A percentile compares a stretch with the other conserved stretches of the same genome.
Conservation (phyloP, 2,797 vertebrate species). For the Sparidentex hasta region DNA sequence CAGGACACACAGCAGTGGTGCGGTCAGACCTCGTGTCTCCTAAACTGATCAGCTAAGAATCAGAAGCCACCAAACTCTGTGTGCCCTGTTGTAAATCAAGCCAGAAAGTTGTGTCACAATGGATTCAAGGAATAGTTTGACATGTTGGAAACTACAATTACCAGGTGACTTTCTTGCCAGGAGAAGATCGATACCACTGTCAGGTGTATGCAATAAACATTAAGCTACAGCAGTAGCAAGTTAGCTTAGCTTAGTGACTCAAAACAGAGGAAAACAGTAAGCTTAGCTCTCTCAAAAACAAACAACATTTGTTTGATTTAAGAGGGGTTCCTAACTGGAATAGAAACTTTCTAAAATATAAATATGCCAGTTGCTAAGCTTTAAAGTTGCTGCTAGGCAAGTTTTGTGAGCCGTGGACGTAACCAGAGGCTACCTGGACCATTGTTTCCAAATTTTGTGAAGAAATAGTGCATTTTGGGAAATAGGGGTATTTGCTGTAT, state of each 20-base stretch:
- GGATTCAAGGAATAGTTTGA: slow-evolving; percentile 3
- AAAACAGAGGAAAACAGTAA: not conserved
- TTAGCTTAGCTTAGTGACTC: not conserved
- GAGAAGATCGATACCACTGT: not conserved
- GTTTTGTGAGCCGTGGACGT: not conserved
- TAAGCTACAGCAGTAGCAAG: not conserved
- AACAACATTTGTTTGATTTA: not conserved
- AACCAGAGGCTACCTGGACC: not conserved
- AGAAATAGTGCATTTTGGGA: not conserved
- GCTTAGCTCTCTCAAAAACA: not conserved
- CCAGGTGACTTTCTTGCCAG: not conserved
- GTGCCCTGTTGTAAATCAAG: slow-evolving; percentile 11
- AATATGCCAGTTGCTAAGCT: not conserved
- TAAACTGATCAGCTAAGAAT: slow-evolving; percentile 58
- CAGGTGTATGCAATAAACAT: not conserved
- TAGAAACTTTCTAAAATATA: slow-evolving; percentile 1
- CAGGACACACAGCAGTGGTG: slow-evolving; percentile 61
- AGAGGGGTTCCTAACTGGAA: not conserved
- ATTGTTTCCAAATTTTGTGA: not conserved
- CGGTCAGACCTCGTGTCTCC: slow-evolving; percentile 79
- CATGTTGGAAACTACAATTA: slow-evolving; percentile 7
- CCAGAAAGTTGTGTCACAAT: not conserved
- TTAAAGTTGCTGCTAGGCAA: not conserved
- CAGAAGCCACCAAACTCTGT: slow-evolving; percentile 18
- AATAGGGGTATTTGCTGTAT: not conserved